phyloP scores from a whole-genome alignment of 2,888 invertebrate species.

The Amiota mariae region DNA sequence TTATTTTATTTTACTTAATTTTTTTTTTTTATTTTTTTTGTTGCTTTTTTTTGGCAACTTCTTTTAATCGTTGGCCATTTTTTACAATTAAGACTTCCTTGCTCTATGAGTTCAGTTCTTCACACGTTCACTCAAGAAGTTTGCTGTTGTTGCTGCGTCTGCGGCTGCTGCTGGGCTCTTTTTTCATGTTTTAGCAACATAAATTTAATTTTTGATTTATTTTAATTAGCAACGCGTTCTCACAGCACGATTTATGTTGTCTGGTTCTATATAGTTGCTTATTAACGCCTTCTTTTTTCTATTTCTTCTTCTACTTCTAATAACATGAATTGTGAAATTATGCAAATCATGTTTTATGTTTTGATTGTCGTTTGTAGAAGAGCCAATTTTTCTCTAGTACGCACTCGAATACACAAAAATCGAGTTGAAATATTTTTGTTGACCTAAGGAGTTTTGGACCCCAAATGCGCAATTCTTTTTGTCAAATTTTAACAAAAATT shows the following conservation, averaged over 20 bases:
- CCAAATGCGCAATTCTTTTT: too few relatives aligned
- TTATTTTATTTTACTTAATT: too few relatives aligned
- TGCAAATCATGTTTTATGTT: slow-evolving; percentile 20
- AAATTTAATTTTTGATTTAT: slow-evolving; percentile 21
- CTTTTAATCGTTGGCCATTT: slow-evolving; percentile 12
- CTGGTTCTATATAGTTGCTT: slow-evolving; percentile 3
- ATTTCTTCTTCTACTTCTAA: too few relatives aligned
- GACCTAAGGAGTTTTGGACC: too few relatives aligned
- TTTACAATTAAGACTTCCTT: slow-evolving; percentile 7
- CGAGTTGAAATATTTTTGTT: too few relatives aligned
- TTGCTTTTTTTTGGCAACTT: background rate
- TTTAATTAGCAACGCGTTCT: slow-evolving; percentile 21
- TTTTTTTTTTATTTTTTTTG: background rate
- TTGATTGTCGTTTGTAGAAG: slow-evolving; percentile 2
- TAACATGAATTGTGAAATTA: slow-evolving; percentile 5
- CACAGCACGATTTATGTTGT: slow-evolving; percentile 14
- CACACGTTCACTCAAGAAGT: too few relatives aligned
- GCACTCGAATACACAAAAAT: too few relatives aligned
- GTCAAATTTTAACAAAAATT: too few relatives aligned
- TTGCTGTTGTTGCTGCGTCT: too few relatives aligned
- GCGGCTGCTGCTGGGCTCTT: too few relatives aligned
- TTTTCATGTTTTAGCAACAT: background rate
- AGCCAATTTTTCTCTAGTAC: background rate
- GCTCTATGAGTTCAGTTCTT: too few relatives aligned
- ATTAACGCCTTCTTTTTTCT: slow-evolving; percentile 15